phyloP scores from a whole-genome alignment of 2,113 vertebrate genomes.

The Monopterus albus region DNA sequence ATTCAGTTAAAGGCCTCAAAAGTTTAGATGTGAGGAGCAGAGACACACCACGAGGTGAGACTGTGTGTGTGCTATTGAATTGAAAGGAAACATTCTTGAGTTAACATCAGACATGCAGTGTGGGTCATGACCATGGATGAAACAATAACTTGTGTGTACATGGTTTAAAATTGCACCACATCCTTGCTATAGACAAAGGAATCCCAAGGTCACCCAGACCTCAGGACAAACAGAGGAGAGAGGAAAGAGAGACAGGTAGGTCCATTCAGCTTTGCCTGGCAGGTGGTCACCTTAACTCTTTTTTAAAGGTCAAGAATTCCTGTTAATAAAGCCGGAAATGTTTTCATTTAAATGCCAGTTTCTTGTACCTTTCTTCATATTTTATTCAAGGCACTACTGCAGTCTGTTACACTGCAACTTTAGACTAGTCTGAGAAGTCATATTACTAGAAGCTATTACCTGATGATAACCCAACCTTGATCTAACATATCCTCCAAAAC shows the following conservation, averaged over 20 bases:
- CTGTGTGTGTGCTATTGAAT: not conserved
- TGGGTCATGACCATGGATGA: not conserved
- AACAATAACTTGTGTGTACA: not conserved
- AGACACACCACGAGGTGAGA: constrained; percentile 67
- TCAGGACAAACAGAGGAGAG: constrained; percentile 47
- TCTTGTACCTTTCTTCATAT: no score
- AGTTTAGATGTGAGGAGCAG: constrained; percentile 72
- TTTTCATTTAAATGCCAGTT: no score
- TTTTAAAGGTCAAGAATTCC: no score
- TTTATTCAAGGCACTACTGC: no score
- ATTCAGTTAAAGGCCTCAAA: constrained; percentile 36
- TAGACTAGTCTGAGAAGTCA: no score
- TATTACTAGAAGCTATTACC: no score
- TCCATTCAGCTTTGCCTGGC: not conserved
- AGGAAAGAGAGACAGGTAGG: constrained; percentile 65
- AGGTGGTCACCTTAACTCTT: no score
- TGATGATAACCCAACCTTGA: no score
- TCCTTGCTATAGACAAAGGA: constrained; percentile 49
- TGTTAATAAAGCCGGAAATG: no score
- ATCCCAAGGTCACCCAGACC: constrained; percentile 66
- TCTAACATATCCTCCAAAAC: constrained; percentile 1
- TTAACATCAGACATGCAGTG: not conserved
- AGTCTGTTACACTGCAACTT: no score
- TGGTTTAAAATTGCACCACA: not conserved
- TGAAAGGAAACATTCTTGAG: not conserved